Percentiles rank a stretch among this genome's conserved stretches.
Conservation (phyloP, 1,140 invertebrate genomes). For the Anastrepha ludens region DNA sequence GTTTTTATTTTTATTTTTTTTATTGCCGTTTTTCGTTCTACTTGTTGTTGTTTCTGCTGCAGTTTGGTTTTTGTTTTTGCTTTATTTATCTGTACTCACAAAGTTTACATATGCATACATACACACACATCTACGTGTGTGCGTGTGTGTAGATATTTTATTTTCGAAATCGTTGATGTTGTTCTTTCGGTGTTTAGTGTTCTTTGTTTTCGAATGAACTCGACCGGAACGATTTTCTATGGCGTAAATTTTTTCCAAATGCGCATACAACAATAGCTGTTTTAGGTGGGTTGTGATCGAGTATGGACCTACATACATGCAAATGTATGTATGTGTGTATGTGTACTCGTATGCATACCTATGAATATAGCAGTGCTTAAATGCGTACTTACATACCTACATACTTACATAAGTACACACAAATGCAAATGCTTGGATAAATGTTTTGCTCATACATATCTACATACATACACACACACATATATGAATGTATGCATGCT, state of each 20-base stretch:
- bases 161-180: constrained; percentile 32
- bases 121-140: constrained; percentile 8
- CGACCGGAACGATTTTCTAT: constrained; percentile 58
- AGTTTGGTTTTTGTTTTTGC: constrained; percentile 23
- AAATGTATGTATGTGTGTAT: background rate
- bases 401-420: background rate
- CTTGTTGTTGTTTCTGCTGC: constrained; percentile 21
- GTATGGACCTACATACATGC: background rate
- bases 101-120: background rate
- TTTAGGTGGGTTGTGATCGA: background rate
- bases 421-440: no score
- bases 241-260: constrained; percentile 55
- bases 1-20: background rate
- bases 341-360: background rate
- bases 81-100: constrained; percentile 8
- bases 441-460: background rate
- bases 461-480: no score
- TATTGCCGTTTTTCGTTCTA: constrained; percentile 12
- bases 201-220: constrained; percentile 58
- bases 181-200: constrained; percentile 52
- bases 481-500: background rate
- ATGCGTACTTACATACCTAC: background rate
- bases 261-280: background rate
- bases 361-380: background rate
- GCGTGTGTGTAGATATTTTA: background rate